A percentile compares a stretch with the other conserved stretches of the same genome.
These are phyloP conservation scores for Dorcus parallelipipedus DNA, from an alignment of 2,888 invertebrate species.

Conservation along the genomic window DNA sequence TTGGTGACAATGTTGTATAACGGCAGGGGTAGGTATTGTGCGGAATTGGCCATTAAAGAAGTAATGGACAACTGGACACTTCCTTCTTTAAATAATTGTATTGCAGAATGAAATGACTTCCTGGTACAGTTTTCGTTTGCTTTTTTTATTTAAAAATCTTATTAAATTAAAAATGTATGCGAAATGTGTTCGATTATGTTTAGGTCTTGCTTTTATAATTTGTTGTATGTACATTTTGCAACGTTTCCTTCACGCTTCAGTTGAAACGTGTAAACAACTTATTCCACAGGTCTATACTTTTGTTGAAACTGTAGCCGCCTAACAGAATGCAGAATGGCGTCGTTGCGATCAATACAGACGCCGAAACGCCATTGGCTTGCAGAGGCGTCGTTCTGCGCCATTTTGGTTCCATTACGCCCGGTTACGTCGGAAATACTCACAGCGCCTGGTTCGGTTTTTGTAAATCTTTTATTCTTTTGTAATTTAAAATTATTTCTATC, in stretches of 20 bases:
- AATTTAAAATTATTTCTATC: background rate
- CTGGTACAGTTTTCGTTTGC: no score
- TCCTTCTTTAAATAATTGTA: conserved; percentile 4
- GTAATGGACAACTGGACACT: conserved; percentile 21
- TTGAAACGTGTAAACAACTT: no score
- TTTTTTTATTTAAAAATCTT: no score
- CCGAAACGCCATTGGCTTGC: conserved; percentile 38
- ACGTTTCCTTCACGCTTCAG: no score
- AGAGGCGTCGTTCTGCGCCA: conserved; percentile 41
- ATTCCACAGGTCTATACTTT: background rate
- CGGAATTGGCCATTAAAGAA: conserved; percentile 20
- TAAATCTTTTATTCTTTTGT: no score
- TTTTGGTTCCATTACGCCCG: conserved; percentile 30
- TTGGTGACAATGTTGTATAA: conserved; percentile 15
- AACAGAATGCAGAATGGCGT: conserved; percentile 37
- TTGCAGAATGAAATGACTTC: no score
- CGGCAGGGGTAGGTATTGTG: conserved; percentile 17
- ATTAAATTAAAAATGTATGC: no score
- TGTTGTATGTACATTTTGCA: no score
- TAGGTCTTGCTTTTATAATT: no score
- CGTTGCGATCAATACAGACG: conserved; percentile 44
- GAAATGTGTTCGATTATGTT: no score
- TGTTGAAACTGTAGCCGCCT: background rate
- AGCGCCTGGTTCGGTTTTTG: no score
- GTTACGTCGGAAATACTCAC: no score